Conservation (phyloP, 1,140 invertebrate genomes). For the Caenorhabditis elegans region DNA sequence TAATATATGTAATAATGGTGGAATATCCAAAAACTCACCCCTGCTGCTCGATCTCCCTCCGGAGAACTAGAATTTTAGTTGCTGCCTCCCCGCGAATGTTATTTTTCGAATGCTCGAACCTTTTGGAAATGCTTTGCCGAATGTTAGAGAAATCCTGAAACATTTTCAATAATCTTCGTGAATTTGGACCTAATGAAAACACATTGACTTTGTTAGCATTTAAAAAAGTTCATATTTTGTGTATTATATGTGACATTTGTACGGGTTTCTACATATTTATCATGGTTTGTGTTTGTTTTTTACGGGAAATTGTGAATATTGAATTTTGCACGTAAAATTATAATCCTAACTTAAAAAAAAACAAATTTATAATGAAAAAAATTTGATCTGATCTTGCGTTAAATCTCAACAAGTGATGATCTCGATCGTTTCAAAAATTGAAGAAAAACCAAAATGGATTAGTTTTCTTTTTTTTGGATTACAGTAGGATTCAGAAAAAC, state of each 20-base stretch:
- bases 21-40: background rate
- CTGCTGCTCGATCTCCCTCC: constrained; percentile 10
- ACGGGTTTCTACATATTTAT: too few relatives aligned
- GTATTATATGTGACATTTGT: too few relatives aligned
- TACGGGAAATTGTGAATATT: too few relatives aligned
- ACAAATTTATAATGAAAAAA: background rate
- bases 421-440: background rate
- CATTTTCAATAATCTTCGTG: background rate
- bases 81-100: background rate
- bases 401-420: too few relatives aligned
- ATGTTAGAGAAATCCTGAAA: background rate
- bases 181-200: too few relatives aligned
- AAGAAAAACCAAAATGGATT: background rate
- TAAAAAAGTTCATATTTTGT: too few relatives aligned
- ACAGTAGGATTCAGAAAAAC: background rate
- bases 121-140: background rate
- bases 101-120: background rate
- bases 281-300: background rate
- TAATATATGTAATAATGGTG: too few relatives aligned
- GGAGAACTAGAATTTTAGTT: background rate
- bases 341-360: too few relatives aligned
- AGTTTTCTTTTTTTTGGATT: background rate
- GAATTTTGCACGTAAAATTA: too few relatives aligned
- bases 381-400: background rate
- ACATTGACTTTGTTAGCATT: too few relatives aligned